Evolutionary conservation across 1,140 invertebrate species (phyloP), one percentile per base, ranked within the genome.

Genomic region (Metopolophium dirhodum): DNA sequence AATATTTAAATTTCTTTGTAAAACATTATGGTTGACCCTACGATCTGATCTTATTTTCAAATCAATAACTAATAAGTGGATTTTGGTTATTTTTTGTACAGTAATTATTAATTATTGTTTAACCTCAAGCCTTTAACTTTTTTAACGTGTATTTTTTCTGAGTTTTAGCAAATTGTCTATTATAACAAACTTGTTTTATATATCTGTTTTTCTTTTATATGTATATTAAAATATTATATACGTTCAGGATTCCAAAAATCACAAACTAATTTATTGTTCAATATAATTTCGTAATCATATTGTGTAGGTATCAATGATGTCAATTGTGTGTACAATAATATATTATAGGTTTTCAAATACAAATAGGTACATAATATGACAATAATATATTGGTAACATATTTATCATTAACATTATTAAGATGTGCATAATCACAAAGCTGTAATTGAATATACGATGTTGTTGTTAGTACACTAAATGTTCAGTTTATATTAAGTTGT

Each of bases 401-500:
- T 49, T 41, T 49, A 49, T 49, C 30, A 49, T 49, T n/a, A 26
- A 89, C 37, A 68, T 54, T 47, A 47, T 54, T 54, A 57, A 89
- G 18, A 89, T 54, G 22, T 23, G 82, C 14, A 45, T 26, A 47
- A 86, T 45, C 41, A 23, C 9, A 89, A 57, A 54, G 22, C 35
- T 89, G 45, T 89, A 35, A 54, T 89, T 89, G 23, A 54, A 87
- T 86, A 47, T 86, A 88, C 18, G 49, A 51, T 23, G 87, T 37
- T 20, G 11, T 89, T 37, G 89, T 61, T 20, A 14, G 51, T 90
- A 30, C 11, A 23, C 89, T 61, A 68, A 90, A 90, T 37, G 89
- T 90, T 45, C 54, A 61, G 41, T 90, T 90, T 90, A 68, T 90
- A 49, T 90, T 90, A 57, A 26, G 37, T 45, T 90, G 89, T 90